These are phyloP conservation scores for Bubo bubo DNA, from an alignment of 2,113 vertebrate genomes.

Conservation along the genomic window DNA sequence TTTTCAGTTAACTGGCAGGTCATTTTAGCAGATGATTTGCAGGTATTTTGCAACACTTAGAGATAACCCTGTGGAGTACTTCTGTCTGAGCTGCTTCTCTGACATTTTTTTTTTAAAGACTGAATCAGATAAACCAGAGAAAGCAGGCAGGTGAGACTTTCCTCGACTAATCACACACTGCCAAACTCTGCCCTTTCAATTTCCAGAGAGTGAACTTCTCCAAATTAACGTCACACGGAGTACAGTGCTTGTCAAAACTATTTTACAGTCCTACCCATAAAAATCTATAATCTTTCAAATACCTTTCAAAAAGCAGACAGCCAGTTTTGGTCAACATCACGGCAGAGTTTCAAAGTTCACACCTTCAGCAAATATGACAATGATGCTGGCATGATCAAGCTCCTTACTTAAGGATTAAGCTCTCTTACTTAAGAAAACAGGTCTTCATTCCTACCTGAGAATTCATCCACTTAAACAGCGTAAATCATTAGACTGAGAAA, in stretches of 20 bases:
- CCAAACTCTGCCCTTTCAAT: not conserved
- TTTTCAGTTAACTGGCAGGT: slow-evolving; percentile 47
- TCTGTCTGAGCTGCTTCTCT: not conserved
- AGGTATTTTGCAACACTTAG: slow-evolving; percentile 17
- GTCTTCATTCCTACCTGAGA: not conserved
- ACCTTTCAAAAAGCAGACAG: not conserved
- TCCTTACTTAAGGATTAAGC: not conserved
- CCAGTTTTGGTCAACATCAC: not conserved
- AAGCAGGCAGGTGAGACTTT: slow-evolving; percentile 31
- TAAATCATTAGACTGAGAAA: not conserved
- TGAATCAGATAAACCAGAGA: slow-evolving; percentile 30
- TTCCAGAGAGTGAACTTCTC: not conserved
- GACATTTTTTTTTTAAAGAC: not conserved
- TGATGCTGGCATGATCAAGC: not conserved
- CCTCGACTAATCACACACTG: not conserved
- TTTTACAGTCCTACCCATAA: not conserved
- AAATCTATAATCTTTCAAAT: not conserved
- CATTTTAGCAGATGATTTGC: slow-evolving; percentile 57
- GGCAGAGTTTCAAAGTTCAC: not conserved
- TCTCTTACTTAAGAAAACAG: not conserved
- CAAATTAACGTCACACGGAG: not conserved
- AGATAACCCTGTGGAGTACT: slow-evolving; percentile 22
- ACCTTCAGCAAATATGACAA: not conserved
- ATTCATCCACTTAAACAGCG: not conserved
- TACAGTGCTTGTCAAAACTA: not conserved